Evolutionary conservation across 2,888 invertebrate species (phyloP), one percentile per base, ranked within the genome.

Genomic region (Balanococcus diminutus): DNA sequence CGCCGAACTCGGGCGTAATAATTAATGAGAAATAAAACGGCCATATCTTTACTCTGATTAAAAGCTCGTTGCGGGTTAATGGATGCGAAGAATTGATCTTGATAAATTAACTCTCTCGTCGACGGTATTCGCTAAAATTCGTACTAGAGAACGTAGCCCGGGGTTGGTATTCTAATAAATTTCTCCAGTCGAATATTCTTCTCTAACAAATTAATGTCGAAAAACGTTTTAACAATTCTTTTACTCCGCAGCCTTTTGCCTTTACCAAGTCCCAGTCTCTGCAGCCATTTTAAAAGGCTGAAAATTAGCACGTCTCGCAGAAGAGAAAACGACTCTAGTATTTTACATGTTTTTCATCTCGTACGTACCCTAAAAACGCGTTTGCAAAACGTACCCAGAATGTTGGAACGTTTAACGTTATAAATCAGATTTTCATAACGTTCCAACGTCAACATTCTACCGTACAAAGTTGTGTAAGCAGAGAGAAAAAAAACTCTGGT

Each of bases 61-160:
- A 67, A 67, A 67, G 61, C 61, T 67, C 61, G 61, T 67, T 67
- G 61, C 61, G 61, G 61, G 61, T 67, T 67, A 67, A 67, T 67
- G 61, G 61, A 67, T 67, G 61, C 61, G 61, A 67, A 67, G 28
- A 67, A 67, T 67, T 67, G 25, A 28, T 67, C 61, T 67, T 67
- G 61, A 67, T 67, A 67, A 67, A 67, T 67, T 67, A 67, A 14
- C 61, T 67, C 61, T 67, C 61, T 67, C 28, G 61, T 67, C 61
- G 61, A 67, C n/a, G 28, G 25, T 51, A 51, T 51, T 51, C 51
- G 51, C 51, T 51, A 51, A 19, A 51, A 51, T 51, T 51, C n/a
- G n/a, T 51, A 19, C 51, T 67, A 5, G 36, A 19, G 19, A 51
- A 51, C 19, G 51, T 51, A 19, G 3, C n/a, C 19, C 3, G 51